Evolutionary conservation across 2,797 vertebrate species (phyloP).

Genomic region (Morelia viridis): DNA sequence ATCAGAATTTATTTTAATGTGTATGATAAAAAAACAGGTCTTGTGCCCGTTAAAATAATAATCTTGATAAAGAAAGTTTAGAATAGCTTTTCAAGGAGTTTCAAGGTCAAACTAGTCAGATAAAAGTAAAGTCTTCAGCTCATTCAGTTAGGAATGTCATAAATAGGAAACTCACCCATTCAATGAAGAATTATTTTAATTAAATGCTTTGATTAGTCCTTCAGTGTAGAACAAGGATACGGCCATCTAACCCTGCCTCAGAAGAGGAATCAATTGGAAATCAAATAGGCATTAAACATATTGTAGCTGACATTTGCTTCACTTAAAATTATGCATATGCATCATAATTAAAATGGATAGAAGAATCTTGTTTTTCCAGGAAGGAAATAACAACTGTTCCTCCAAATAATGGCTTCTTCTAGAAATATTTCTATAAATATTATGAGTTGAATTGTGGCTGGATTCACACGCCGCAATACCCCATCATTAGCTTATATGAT

Average conservation of each 20-base stretch:
- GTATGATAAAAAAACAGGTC: background rate
- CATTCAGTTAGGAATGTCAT: background rate
- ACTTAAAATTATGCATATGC: background rate
- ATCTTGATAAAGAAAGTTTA: background rate
- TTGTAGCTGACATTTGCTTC: background rate
- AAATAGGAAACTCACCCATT: background rate
- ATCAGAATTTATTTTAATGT: background rate
- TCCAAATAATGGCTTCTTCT: background rate
- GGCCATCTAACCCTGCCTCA: background rate
- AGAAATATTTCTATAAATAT: background rate
- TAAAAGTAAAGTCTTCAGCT: background rate
- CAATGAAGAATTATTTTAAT: background rate
- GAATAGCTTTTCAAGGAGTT: background rate
- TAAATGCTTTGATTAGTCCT: background rate
- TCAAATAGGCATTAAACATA: background rate
- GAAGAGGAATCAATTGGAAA: background rate
- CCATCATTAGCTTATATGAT: too few species aligned
- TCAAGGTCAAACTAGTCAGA: slow-evolving; percentile 4
- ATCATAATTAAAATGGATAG: background rate
- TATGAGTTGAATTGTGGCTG: too few species aligned
- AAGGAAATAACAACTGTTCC: background rate
- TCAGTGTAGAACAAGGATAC: background rate
- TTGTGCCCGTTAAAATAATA: slow-evolving; percentile 12
- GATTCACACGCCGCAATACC: too few species aligned
- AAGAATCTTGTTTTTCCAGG: background rate